Conservation (phyloP, 2,888 invertebrate genomes). For the Melikaiella ostensackeni region DNA sequence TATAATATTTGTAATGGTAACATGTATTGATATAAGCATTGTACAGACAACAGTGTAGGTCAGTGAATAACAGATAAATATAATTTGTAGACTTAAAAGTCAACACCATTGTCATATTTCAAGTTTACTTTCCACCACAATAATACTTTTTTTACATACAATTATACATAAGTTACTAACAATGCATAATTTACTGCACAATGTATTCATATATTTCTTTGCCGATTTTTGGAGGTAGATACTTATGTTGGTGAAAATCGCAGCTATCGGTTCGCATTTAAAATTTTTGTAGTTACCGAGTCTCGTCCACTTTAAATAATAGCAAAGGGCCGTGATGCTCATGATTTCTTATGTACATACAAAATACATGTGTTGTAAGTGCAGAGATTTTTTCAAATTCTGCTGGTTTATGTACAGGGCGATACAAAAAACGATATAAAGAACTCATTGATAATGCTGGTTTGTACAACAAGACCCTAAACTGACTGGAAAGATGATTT, state of each 20-base stretch:
- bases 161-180: neutral
- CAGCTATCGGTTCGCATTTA: neutral
- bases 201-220: neutral
- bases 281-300: neutral
- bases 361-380: neutral
- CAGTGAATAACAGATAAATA: constrained; percentile 7
- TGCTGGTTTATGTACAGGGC: neutral
- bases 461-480: neutral
- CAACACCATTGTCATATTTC: constrained; percentile 3
- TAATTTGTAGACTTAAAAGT: constrained; percentile 15
- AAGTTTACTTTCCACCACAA: constrained; percentile 6
- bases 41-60: constrained; percentile 21
- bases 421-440: neutral
- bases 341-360: neutral
- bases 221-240: neutral
- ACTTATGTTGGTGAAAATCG: neutral
- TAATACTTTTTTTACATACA: constrained; percentile 6
- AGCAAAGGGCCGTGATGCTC: neutral
- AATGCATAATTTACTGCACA: neutral
- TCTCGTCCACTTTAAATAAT: neutral
- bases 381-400: neutral
- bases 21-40: constrained; percentile 8
- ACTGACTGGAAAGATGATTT: neutral
- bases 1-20: constrained; percentile 2
- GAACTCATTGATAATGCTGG: neutral